These are phyloP conservation scores for Hypolimnas misippus DNA, from an alignment of 2,888 invertebrate species.

Conservation along the genomic window DNA sequence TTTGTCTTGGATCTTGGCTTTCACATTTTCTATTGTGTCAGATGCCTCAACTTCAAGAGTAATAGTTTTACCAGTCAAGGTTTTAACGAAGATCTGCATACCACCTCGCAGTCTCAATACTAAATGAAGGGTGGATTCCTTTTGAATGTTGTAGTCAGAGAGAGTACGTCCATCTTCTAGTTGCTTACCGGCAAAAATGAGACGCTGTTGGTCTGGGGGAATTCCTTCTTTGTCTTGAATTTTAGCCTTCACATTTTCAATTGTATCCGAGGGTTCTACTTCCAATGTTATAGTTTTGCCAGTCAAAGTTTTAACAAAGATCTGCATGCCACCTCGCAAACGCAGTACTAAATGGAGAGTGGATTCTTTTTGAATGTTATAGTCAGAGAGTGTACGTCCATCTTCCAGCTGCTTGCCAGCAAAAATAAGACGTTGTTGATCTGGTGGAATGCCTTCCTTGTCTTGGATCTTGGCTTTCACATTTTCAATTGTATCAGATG, in stretches of 20 bases:
- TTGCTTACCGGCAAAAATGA: conserved; percentile 55
- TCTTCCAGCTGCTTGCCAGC: conserved; percentile 76
- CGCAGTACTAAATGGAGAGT: conserved; percentile 30
- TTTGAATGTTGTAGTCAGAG: conserved; percentile 61
- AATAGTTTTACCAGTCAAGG: conserved; percentile 53
- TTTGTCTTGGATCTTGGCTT: conserved; percentile 39
- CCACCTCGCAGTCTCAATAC: conserved; percentile 54
- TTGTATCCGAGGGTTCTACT: conserved; percentile 49
- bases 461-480: conserved; percentile 47
- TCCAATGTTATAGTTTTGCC: conserved; percentile 41
- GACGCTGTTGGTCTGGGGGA: conserved; percentile 53
- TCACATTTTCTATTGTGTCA: conserved; percentile 49
- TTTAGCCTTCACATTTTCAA: conserved; percentile 46
- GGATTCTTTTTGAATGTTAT: conserved; percentile 34
- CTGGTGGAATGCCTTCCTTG: conserved; percentile 78
- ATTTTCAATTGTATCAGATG: conserved; percentile 51
- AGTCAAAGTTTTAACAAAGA: conserved; percentile 53
- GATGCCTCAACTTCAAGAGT: conserved; percentile 78
- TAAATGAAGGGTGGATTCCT: conserved; percentile 57
- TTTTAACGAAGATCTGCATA: conserved; percentile 60
- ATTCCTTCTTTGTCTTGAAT: conserved; percentile 50
- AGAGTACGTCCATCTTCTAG: conserved; percentile 58
- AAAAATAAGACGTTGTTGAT: conserved; percentile 69
- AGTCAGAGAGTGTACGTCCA: conserved; percentile 32
- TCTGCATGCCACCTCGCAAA: conserved; percentile 51